Base-by-base conservation (phyloP, 2,888 invertebrate species). In the Boloria euphrosyne region DNA sequence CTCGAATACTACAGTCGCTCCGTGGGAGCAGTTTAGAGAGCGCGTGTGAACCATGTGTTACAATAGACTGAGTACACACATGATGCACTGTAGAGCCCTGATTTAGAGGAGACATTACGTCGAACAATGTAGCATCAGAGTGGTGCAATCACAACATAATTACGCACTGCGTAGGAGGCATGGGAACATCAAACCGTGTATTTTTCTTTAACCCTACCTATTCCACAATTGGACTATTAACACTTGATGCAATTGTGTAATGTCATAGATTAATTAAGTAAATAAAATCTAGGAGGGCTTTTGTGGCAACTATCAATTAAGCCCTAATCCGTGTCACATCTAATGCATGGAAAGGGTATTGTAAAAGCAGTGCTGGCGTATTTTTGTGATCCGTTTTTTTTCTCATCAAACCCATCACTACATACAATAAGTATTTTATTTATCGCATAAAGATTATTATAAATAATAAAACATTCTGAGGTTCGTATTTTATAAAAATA, bases 11-110 rank as follows among this genome's bases (percentile, higher is more conserved):
- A 73, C 60, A 43, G 74, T 76, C 67, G 63, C 58, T 74, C 80
- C 90, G 90, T 91, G 90, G 86, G 90, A 91, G 82, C 82, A 79
- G 79, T 82, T 85, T 83, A 83, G 87, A 86, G 82, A 85, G 85
- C 80, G 86, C 89, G 89, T 91, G 90, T 89, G 90, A 91, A 91
- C 84, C 74, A 44, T 67, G 68, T 75, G 78, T 77, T 83, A 90
- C 89, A 91, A 91, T 89, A 79, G 87, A 71, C 78, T 78, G 71
- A 70, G 81, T 77, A 79, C 82, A 85, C 82, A 86, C 82, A 81
- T 81, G 84, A 84, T 82, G 83, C 80, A 76, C 76, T 77, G 77
- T 75, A 74, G 74, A 83, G 86, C 81, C 83, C 88, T 88, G 88
- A 86, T 89, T 89, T 88, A 89, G 87, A 89, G 81, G 85, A 86